phyloP scores from a whole-genome alignment of 2,888 invertebrate species.

The Acrocera orbiculus region DNA sequence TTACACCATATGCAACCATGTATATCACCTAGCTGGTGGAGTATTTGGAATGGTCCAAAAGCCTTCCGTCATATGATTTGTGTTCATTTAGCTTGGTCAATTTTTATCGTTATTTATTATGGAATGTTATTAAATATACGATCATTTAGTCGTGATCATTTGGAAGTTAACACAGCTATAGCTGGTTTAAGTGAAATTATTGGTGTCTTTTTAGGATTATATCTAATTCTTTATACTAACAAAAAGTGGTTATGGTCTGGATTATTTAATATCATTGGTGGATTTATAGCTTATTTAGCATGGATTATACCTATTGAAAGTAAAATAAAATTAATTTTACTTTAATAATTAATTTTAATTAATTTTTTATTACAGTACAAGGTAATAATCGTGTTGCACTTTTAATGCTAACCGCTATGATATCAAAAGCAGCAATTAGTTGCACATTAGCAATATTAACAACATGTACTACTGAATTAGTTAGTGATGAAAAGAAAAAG shows the following conservation, averaged over 20 bases:
- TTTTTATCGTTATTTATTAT: conserved; percentile 32
- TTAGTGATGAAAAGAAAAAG: conserved; percentile 26
- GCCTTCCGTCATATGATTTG: conserved; percentile 26
- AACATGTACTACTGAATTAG: conserved; percentile 30
- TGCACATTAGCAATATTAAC: conserved; percentile 29
- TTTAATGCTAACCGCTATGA: conserved; percentile 30
- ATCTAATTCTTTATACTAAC: conserved; percentile 25
- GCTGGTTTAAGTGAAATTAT: conserved; percentile 30
- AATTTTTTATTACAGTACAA: conserved; percentile 16
- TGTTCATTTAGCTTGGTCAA: conserved; percentile 29
- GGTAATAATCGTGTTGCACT: conserved; percentile 23
- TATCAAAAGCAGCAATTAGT: conserved; percentile 31
- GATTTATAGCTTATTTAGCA: conserved; percentile 25
- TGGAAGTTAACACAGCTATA: conserved; percentile 30
- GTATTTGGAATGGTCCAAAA: conserved; percentile 28
- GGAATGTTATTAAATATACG: conserved; percentile 33
- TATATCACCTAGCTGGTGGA: conserved; percentile 29
- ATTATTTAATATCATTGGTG: conserved; percentile 27
- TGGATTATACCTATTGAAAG: conserved; percentile 26
- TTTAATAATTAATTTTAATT: conserved; percentile 1
- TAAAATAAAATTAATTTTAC: conserved; percentile 14
- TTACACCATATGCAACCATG: conserved; percentile 27
- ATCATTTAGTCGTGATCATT: conserved; percentile 30
- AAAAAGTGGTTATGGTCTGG: conserved; percentile 30
- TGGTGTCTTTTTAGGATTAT: conserved; percentile 29